A percentile compares a stretch with the other conserved stretches of the same genome.
These are phyloP conservation scores for Alauda arvensis DNA, from an alignment of 2,797 vertebrate species.

Conservation along the genomic window DNA sequence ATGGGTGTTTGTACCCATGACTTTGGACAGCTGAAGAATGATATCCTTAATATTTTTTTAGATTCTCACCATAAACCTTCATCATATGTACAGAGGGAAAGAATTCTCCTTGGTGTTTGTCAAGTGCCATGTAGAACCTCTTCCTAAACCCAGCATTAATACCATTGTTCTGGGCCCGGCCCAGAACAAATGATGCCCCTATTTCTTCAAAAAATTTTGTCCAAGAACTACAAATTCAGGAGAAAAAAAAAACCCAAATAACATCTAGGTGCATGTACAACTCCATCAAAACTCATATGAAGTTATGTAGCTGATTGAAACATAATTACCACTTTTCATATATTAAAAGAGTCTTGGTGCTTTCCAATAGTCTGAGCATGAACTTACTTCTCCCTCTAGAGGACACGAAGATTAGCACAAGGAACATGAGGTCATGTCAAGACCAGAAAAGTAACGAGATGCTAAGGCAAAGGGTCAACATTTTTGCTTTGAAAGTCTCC, in stretches of 20 bases:
- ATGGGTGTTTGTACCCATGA: neutral
- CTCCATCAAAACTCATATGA: neutral
- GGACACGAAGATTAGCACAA: neutral
- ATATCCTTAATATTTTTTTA: neutral
- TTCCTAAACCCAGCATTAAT: neutral
- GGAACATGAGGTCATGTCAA: neutral
- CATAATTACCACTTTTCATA: neutral
- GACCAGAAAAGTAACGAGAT: neutral
- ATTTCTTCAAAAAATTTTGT: neutral
- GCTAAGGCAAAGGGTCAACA: neutral
- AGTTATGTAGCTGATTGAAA: neutral
- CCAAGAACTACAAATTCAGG: neutral
- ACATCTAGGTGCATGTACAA: neutral
- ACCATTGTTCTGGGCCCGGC: neutral
- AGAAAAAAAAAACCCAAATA: neutral
- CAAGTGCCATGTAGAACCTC: neutral
- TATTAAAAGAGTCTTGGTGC: neutral
- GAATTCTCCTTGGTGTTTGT: neutral
- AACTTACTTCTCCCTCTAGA: conserved; percentile 39
- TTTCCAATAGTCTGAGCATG: neutral
- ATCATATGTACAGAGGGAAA: accelerated
- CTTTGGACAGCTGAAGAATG: neutral
- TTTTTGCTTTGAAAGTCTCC: neutral
- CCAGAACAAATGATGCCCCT: neutral
- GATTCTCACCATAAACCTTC: neutral